A percentile compares a stretch with the other conserved stretches of the same genome.
These are phyloP conservation scores for Palythoa heliodiscus DNA, from an alignment of 92 coral and sea anemone species.

Conservation along the genomic window DNA sequence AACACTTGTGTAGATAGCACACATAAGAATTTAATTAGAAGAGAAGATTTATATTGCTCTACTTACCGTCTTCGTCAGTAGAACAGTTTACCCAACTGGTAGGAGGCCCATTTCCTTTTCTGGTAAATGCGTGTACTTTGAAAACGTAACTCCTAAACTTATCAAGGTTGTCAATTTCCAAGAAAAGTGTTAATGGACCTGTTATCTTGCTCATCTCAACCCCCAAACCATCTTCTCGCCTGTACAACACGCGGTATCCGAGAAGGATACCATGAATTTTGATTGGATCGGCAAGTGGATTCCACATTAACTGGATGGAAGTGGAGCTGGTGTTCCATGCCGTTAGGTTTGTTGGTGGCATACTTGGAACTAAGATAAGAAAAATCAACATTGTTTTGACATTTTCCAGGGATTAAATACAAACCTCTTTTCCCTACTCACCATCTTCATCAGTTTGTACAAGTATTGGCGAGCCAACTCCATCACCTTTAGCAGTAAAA, in stretches of 20 bases:
- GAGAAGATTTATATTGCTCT: not conserved
- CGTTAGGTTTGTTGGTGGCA: slow-evolving; percentile 51
- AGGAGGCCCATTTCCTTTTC: slow-evolving; percentile 63
- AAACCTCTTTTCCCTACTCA: slow-evolving; percentile 4
- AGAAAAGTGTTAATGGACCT: not conserved
- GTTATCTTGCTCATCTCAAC: not conserved
- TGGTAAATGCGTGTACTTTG: slow-evolving; percentile 59
- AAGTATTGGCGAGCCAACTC: slow-evolving; percentile 12
- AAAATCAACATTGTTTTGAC: not conserved
- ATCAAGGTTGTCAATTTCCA: slow-evolving; percentile 28
- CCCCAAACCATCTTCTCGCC: slow-evolving; percentile 58
- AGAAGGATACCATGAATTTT: slow-evolving; percentile 66
- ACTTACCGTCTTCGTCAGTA: slow-evolving; percentile 78
- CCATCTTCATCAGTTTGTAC: slow-evolving; percentile 60
- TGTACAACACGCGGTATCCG: slow-evolving; percentile 56
- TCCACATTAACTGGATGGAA: slow-evolving; percentile 69
- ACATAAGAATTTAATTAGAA: no score
- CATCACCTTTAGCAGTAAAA: slow-evolving; percentile 62
- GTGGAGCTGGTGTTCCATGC: slow-evolving; percentile 78
- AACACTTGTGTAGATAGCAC: no score
- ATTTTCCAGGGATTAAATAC: no score
- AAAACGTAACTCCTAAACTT: slow-evolving; percentile 55
- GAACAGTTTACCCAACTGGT: slow-evolving; percentile 40
- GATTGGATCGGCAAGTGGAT: slow-evolving; percentile 59
- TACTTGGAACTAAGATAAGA: slow-evolving; percentile 54